These are phyloP conservation scores for Clarias platycephalus DNA, from an alignment of 2,797 vertebrate species.

Conservation along the genomic window DNA sequence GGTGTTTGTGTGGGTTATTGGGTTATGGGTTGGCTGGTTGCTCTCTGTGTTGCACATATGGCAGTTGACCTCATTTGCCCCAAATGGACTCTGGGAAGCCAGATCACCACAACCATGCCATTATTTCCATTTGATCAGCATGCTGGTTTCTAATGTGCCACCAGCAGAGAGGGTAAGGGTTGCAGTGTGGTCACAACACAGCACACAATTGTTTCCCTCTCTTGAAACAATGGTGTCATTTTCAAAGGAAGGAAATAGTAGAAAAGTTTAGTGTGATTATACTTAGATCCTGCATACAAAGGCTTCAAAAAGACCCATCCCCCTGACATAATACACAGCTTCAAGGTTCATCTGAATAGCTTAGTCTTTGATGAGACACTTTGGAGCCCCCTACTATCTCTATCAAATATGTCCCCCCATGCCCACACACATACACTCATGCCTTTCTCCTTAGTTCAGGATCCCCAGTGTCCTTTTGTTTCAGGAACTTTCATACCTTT, in stretches of 20 bases:
- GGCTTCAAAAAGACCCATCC: slow-evolving; percentile 46
- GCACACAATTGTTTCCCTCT: slow-evolving; percentile 35
- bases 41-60: slow-evolving; percentile 16
- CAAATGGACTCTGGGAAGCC: neutral
- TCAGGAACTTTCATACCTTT: slow-evolving; percentile 47
- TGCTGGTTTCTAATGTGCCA: slow-evolving; percentile 19
- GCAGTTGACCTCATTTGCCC: slow-evolving; percentile 18
- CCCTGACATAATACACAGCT: slow-evolving; percentile 28
- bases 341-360: slow-evolving; percentile 42
- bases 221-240: slow-evolving; percentile 47
- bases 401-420: slow-evolving; percentile 45
- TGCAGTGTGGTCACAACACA: slow-evolving; percentile 39
- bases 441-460: slow-evolving; percentile 28
- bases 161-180: slow-evolving; percentile 33
- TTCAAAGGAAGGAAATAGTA: slow-evolving; percentile 51
- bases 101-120: neutral
- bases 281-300: slow-evolving; percentile 56
- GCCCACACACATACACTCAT: neutral
- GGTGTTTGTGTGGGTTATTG: neutral
- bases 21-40: neutral
- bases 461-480: slow-evolving; percentile 49
- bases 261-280: slow-evolving; percentile 47
- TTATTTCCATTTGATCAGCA: slow-evolving; percentile 40
- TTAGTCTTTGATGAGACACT: slow-evolving; percentile 44
- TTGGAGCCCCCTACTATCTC: slow-evolving; percentile 42